Conservation (phyloP, 2,797 vertebrate species). For the Esox masquinongy region DNA sequence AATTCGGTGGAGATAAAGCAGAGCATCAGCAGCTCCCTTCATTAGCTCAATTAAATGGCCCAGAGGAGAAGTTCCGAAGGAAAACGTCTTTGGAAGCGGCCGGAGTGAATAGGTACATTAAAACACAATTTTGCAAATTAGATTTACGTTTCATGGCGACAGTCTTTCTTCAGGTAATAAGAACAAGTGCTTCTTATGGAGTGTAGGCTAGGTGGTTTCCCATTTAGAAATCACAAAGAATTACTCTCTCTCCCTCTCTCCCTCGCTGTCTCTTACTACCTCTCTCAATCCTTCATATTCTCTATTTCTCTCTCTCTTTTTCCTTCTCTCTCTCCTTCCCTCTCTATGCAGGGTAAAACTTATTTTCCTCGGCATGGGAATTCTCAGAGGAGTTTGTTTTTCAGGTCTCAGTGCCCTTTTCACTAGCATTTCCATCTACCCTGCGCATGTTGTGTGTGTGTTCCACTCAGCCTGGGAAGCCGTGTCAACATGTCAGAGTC, state of each 20-base stretch:
- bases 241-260: slow-evolving; percentile 22
- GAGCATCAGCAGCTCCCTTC: slow-evolving; percentile 75
- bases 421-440: not conserved
- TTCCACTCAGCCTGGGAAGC: too few relatives aligned
- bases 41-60: slow-evolving; percentile 78
- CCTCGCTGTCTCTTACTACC: not conserved
- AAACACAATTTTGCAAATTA: slow-evolving; percentile 78
- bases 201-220: slow-evolving; percentile 49
- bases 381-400: not conserved
- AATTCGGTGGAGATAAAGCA: slow-evolving; percentile 62
- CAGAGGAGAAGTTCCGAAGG: slow-evolving; percentile 69
- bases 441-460: not conserved
- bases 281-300: not conserved
- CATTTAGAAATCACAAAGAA: slow-evolving; percentile 38
- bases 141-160: slow-evolving; percentile 78
- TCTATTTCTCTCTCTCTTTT: slow-evolving; percentile 2
- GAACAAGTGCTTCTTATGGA: slow-evolving; percentile 36
- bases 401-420: slow-evolving; percentile 1
- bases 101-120: slow-evolving; percentile 74
- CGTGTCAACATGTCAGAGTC: too few relatives aligned
- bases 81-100: slow-evolving; percentile 63
- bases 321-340: not conserved
- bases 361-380: not conserved
- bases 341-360: not conserved
- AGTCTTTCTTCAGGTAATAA: slow-evolving; percentile 75